Percentiles rank a stretch among this genome's conserved stretches.
These are phyloP conservation scores for Lasioglossum morio DNA, from an alignment of 2,888 invertebrate species.

Conservation along the genomic window DNA sequence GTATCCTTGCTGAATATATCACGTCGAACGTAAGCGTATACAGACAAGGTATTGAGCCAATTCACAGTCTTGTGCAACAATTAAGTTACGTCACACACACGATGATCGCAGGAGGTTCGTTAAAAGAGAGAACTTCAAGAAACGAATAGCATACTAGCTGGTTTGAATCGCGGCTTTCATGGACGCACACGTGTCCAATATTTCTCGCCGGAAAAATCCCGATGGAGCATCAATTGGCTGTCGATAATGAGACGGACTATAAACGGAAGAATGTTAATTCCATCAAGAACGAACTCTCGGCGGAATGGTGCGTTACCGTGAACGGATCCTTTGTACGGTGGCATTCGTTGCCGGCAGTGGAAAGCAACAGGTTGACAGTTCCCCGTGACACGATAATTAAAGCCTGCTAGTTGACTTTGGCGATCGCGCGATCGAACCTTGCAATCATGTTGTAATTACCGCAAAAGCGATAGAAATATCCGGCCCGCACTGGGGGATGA, in stretches of 20 bases:
- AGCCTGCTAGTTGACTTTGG: slow-evolving; percentile 55
- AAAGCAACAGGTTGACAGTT: slow-evolving; percentile 73
- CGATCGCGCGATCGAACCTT: slow-evolving; percentile 49
- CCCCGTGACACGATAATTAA: slow-evolving; percentile 69
- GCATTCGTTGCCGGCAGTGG: slow-evolving; percentile 13
- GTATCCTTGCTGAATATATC: slow-evolving; percentile 14
- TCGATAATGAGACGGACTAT: slow-evolving; percentile 31
- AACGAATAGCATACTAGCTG: not conserved
- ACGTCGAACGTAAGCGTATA: not conserved
- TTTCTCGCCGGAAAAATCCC: not conserved
- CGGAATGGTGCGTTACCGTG: not conserved
- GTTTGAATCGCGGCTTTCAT: not conserved
- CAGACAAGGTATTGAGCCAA: slow-evolving; percentile 4
- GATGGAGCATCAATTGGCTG: not conserved
- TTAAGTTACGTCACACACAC: slow-evolving; percentile 3
- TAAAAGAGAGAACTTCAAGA: not conserved
- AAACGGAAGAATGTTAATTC: slow-evolving; percentile 24
- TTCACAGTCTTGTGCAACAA: slow-evolving; percentile 12
- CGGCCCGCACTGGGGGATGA: slow-evolving; percentile 32
- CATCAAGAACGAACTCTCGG: not conserved
- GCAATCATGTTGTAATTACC: slow-evolving; percentile 76
- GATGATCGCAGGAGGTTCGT: slow-evolving; percentile 1
- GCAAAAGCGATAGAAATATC: slow-evolving; percentile 68
- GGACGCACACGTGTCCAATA: not conserved
- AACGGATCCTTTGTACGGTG: slow-evolving; percentile 32